Percentiles rank a stretch among this genome's conserved stretches.
Evolutionary conservation across 2,797 vertebrate species (phyloP).

Genomic region (Propithecus perrieri): DNA sequence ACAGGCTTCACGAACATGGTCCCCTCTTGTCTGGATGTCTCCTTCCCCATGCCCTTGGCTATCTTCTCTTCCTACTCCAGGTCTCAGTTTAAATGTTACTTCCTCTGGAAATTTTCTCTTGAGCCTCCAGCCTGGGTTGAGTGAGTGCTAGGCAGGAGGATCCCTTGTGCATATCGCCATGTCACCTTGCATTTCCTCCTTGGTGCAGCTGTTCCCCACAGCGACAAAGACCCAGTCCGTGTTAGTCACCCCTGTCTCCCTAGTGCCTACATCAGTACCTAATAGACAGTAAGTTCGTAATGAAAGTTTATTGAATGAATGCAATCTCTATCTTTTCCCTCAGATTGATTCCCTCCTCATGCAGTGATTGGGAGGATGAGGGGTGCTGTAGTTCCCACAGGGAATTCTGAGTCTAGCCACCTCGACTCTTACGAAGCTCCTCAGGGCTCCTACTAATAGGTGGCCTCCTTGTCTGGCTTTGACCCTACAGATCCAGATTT

Average conservation of each 20-base stretch:
- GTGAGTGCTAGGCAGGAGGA: not conserved
- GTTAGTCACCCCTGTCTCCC: not conserved
- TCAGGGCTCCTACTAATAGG: not conserved
- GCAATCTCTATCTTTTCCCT: not conserved
- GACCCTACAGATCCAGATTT: not conserved
- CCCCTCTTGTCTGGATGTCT: not conserved
- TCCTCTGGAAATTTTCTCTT: not conserved
- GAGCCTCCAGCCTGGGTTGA: not conserved
- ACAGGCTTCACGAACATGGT: not conserved
- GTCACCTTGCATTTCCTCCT: not conserved
- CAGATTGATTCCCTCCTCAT: not conserved
- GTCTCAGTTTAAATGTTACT: not conserved
- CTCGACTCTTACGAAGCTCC: not conserved
- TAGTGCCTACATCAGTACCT: not conserved
- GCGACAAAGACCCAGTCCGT: not conserved
- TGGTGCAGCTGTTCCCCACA: not conserved
- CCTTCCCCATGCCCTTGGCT: not conserved
- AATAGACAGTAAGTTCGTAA: not conserved
- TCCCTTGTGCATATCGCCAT: not conserved
- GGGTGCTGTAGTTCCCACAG: not conserved
- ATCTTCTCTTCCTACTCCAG: not conserved
- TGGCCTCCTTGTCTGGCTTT: not conserved
- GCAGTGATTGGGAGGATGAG: not conserved
- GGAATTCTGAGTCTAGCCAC: not conserved
- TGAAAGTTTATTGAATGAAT: not conserved